phyloP scores from a whole-genome alignment of 92 coral and sea anemone genomes.

The Diadumene lineata region DNA sequence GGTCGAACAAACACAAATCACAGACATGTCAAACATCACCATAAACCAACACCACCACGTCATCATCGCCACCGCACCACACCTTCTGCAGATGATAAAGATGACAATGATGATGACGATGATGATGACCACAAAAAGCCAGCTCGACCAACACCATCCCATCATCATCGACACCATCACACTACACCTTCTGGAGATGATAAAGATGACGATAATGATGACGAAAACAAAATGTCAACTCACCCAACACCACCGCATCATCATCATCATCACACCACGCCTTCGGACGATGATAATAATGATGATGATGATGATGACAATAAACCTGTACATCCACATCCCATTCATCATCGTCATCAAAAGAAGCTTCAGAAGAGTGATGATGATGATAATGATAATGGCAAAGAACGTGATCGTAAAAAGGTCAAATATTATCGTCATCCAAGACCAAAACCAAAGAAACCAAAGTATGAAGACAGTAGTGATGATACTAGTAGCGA shows the following conservation, averaged over 20 bases:
- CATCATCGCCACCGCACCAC: conserved; percentile 13
- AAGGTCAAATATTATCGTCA: not conserved
- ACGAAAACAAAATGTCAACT: conserved; percentile 12
- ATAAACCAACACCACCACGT: conserved; percentile 2
- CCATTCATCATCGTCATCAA: not conserved
- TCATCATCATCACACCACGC: conserved; percentile 9
- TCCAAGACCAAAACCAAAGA: not conserved
- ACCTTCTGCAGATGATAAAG: too few relatives aligned
- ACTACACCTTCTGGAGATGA: conserved; percentile 1
- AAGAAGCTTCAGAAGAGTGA: conserved; percentile 2
- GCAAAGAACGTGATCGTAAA: not conserved
- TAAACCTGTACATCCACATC: conserved; percentile 2
- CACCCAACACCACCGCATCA: conserved; percentile 8
- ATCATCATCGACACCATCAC: conserved; percentile 8
- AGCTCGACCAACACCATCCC: too few relatives aligned
- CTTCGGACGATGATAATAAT: conserved; percentile 11
- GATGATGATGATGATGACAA: conserved; percentile 12
- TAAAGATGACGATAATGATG: conserved; percentile 16
- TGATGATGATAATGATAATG: conserved; percentile 1
- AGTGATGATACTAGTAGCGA: conserved; percentile 1
- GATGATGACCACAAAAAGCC: conserved; percentile 20
- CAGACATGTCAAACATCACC: too few relatives aligned
- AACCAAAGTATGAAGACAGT: conserved; percentile 2
- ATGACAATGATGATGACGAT: conserved; percentile 11
- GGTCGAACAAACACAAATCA: conserved; percentile 1